Evolutionary conservation across 2,113 vertebrate species (phyloP).

Genomic region (Charina bottae): DNA sequence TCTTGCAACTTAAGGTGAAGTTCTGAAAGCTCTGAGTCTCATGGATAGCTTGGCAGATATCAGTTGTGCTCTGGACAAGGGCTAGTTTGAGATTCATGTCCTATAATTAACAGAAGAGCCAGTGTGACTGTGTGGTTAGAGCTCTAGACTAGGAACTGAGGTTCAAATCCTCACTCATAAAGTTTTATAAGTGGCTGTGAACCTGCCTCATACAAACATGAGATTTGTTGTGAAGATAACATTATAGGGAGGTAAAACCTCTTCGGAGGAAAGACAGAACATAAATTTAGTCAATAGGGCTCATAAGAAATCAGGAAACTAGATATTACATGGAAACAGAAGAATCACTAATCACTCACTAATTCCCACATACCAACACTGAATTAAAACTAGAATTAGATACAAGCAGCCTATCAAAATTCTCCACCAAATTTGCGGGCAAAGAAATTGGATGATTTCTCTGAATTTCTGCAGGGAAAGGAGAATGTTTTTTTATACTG

Average conservation of each 20-base stretch:
- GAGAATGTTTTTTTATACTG: not conserved
- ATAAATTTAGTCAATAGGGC: not conserved
- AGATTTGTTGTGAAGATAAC: not conserved
- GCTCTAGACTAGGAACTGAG: not conserved
- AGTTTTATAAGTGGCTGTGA: not conserved
- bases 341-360: not conserved
- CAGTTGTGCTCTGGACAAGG: not conserved
- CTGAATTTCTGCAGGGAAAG: not conserved
- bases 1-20: not conserved
- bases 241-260: not conserved
- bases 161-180: not conserved
- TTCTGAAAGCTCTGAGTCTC: not conserved
- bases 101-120: not conserved
- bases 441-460: not conserved
- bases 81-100: constrained; percentile 20
- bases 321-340: not conserved
- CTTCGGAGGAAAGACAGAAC: not conserved
- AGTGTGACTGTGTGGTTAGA: not conserved
- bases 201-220: not conserved
- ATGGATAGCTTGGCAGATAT: constrained; percentile 7
- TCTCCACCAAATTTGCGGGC: not conserved
- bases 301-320: not conserved
- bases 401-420: not conserved
- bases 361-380: not conserved
- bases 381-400: not conserved